phyloP scores from a whole-genome alignment of 2,113 vertebrate species.

The Bungarus multicinctus region DNA sequence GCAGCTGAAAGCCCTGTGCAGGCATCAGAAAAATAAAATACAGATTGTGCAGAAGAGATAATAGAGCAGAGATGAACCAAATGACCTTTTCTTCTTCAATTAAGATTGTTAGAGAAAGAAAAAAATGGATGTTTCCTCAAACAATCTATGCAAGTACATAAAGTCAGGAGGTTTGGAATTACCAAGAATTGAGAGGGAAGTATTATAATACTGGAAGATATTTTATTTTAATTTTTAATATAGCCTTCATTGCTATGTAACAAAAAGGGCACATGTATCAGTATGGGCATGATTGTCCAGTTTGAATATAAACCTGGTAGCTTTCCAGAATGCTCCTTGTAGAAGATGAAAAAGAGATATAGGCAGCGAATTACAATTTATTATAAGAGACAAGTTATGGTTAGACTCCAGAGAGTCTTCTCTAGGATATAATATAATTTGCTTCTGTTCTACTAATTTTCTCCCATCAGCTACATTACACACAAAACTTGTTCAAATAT shows the following conservation, averaged over 20 bases:
- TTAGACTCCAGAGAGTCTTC: not conserved
- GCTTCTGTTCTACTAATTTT: not conserved
- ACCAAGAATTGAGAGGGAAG: not conserved
- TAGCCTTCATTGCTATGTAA: not conserved
- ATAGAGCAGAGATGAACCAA: not conserved
- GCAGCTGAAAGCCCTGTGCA: not conserved
- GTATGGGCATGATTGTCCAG: not conserved
- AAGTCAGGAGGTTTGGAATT: not conserved
- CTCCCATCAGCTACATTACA: not conserved
- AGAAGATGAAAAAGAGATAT: not conserved
- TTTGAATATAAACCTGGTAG: not conserved
- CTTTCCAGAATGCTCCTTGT: not conserved
- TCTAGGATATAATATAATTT: not conserved
- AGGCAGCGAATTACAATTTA: not conserved
- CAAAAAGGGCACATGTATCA: not conserved
- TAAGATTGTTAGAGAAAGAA: not conserved
- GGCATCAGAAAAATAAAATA: not conserved
- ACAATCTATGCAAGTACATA: too few relatives aligned
- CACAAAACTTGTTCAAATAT: not conserved
- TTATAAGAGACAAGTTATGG: not conserved
- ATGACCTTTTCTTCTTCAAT: not conserved
- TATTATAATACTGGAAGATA: not conserved
- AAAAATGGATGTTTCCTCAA: not conserved
- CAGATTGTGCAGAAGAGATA: not conserved
- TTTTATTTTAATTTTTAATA: not conserved